Evolutionary conservation across 2,797 vertebrate species (phyloP).

Genomic region (Linurgus olivaceus): DNA sequence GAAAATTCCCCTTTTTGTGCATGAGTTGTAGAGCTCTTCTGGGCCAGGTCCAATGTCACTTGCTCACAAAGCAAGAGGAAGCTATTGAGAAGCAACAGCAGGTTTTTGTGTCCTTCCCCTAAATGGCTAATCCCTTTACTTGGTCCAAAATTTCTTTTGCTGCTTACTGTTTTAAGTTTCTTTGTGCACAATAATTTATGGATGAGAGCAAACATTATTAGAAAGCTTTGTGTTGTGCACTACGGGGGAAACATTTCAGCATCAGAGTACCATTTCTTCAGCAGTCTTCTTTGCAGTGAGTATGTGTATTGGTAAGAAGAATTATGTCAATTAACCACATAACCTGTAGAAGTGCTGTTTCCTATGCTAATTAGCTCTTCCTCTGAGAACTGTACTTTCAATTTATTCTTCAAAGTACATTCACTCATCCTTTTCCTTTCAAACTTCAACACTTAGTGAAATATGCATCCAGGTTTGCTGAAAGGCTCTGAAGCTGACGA

Average conservation of each 20-base stretch:
- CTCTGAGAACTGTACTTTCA: not conserved
- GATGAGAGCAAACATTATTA: constrained; percentile 10
- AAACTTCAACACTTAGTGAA: not conserved
- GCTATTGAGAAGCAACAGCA: not conserved
- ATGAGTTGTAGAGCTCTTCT: not conserved
- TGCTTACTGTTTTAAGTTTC: not conserved
- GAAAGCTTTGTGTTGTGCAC: constrained; percentile 14
- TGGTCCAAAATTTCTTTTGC: not conserved
- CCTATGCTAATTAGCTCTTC: not conserved
- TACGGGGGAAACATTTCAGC: not conserved
- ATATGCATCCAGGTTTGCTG: not conserved
- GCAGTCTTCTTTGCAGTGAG: not conserved
- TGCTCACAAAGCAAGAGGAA: not conserved
- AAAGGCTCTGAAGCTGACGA: not conserved
- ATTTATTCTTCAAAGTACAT: constrained; percentile 20
- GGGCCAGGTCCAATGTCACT: not conserved
- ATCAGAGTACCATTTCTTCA: not conserved
- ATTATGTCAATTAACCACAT: not conserved
- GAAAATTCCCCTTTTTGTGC: not conserved
- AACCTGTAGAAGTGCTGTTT: not conserved
- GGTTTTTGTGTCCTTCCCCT: not conserved
- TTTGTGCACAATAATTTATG: constrained; percentile 21
- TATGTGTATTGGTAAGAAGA: constrained; percentile 18
- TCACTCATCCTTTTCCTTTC: constrained; percentile 1
- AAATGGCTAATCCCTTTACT: not conserved